A percentile compares a stretch with the other conserved stretches of the same genome.
Evolutionary conservation across 2,888 invertebrate genomes (phyloP).

Genomic region (Cheilosia pagana): DNA sequence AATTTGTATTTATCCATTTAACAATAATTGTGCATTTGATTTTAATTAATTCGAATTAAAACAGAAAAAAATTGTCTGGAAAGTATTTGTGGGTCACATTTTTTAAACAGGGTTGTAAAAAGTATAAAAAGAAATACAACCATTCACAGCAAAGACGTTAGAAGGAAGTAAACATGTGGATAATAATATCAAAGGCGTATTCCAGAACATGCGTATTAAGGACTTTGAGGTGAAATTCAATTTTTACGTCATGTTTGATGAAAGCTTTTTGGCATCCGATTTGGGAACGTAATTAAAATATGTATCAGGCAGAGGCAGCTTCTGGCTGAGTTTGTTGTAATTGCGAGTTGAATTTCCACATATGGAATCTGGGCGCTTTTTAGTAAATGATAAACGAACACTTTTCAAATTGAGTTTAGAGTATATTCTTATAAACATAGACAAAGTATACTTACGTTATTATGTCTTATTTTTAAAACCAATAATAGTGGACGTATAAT

Average conservation of each 20-base stretch:
- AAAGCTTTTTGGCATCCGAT: constrained; percentile 13
- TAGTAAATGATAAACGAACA: no score
- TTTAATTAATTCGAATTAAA: constrained; percentile 9
- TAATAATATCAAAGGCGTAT: constrained; percentile 61
- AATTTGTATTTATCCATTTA: constrained; percentile 1
- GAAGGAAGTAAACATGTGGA: constrained; percentile 50
- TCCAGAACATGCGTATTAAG: constrained; percentile 45
- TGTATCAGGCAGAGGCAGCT: background rate
- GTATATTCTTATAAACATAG: no score
- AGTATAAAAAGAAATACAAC: constrained; percentile 22
- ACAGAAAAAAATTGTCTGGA: constrained; percentile 12
- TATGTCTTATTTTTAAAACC: no score
- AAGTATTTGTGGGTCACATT: constrained; percentile 37
- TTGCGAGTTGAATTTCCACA: background rate
- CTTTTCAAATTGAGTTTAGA: no score
- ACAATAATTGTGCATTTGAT: background rate
- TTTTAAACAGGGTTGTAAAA: constrained; percentile 30
- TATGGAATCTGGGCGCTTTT: background rate
- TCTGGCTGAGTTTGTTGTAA: background rate
- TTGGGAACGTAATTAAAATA: background rate
- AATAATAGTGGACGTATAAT: no score
- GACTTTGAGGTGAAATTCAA: constrained; percentile 22
- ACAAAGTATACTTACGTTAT: no score
- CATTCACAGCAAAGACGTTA: constrained; percentile 45
- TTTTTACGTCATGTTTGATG: constrained; percentile 46